Evolutionary conservation across 2,797 vertebrate genomes (phyloP), one percentile per base, ranked within the genome.

Genomic region (Lepilemur septentrionalis): DNA sequence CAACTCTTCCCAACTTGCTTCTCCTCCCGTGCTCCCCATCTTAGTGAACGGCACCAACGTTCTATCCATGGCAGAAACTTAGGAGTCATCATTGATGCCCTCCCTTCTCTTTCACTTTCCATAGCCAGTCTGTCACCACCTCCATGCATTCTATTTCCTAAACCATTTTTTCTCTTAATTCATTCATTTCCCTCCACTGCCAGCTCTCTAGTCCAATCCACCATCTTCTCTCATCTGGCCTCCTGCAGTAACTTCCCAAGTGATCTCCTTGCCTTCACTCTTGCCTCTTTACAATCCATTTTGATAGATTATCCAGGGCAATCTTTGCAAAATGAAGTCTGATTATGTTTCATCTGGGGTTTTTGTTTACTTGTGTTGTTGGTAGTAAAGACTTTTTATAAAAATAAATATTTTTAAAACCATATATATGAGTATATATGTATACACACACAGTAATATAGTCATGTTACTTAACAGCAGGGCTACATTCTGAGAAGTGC

Each of bases 341-440:
- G 41, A 82, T 86, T 25, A 69, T 46, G 38, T 61, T 89, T 93
- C 55, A 48, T 61, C 22, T 30, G 25, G 41, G 9, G 2, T 46
- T 96, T 92, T 89, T 46, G 43, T 55, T 81, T 22, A 80, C 61
- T 92, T 95, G 35, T 93, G 15, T 52, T 59, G 28, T 65, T 93
- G 38, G 5, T 23, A 89, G 61, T 30, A 2, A 78, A 79, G 43
- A 6, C 41, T 50, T 84, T 50, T 67, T 32, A 59, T 78, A 82
- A 73, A 95, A 80, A 52, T 35, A 50, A 83, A 81, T 90, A 93
- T 86, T 89, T 92, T 87, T 52, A 89, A 78, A 72, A 73, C 1
- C 35, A 41, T 22, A 32, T 70, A 23, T 41, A 12, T 70, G 3
- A 22, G n/a, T 25, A 35, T 15, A 78, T 78, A 78, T 32, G 7